These are phyloP conservation scores for Xerus inauris DNA, from an alignment of 2,113 vertebrate genomes.

Conservation along the genomic window DNA sequence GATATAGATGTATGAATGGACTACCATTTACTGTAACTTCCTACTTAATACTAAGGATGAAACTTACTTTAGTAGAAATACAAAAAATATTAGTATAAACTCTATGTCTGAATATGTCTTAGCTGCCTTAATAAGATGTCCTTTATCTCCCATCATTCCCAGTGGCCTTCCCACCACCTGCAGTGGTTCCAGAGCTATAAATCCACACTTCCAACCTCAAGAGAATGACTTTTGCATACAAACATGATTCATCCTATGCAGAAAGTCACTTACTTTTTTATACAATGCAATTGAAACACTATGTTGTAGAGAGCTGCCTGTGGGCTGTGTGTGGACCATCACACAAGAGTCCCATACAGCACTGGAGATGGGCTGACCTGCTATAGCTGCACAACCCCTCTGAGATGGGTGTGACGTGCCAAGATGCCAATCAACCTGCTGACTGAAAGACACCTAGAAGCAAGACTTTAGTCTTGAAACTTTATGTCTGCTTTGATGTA, in stretches of 20 bases:
- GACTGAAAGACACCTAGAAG: too few species aligned
- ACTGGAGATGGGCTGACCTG: too few species aligned
- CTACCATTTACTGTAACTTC: conserved; percentile 74
- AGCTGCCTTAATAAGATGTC: conserved; percentile 89
- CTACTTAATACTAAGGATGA: conserved; percentile 72
- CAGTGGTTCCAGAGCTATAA: conserved; percentile 75
- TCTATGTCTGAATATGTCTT: conserved; percentile 79
- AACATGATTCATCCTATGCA: conserved; percentile 73
- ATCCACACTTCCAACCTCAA: conserved; percentile 64
- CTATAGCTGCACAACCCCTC: too few species aligned
- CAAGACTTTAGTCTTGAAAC: too few species aligned
- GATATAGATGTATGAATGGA: conserved; percentile 42
- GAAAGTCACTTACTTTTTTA: conserved; percentile 73
- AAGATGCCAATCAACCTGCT: too few species aligned
- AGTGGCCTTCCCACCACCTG: conserved; percentile 85
- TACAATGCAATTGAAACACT: conserved; percentile 52
- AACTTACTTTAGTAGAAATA: conserved; percentile 68
- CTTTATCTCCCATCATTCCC: conserved; percentile 76
- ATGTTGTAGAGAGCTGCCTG: too few species aligned
- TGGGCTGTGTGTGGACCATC: too few species aligned
- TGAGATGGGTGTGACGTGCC: too few species aligned
- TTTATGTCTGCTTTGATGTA: too few species aligned
- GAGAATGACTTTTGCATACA: conserved; percentile 83
- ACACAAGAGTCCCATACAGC: too few species aligned
- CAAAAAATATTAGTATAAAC: conserved; percentile 72